A percentile compares a stretch with the other conserved stretches of the same genome.
phyloP scores from a whole-genome alignment of 2,888 invertebrate species.

The Lasioglossum morio region DNA sequence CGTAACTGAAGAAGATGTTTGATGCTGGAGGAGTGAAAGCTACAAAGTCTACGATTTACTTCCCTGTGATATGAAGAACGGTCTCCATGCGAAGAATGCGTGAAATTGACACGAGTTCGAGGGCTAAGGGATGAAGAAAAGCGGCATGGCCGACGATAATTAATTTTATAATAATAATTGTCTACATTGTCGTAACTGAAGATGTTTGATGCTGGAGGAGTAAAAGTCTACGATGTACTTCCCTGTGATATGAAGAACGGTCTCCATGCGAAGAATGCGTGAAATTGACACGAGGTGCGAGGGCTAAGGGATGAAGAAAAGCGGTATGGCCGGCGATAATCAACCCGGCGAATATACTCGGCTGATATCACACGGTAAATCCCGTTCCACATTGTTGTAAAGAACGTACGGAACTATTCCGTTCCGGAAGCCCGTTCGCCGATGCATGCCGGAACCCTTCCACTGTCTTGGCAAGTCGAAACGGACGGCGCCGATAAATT shows the following conservation, averaged over 20 bases:
- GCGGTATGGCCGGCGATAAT: neutral
- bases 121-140: neutral
- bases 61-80: neutral
- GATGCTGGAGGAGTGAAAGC: too few relatives aligned
- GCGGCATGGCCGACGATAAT: neutral
- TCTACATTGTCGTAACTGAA: too few relatives aligned
- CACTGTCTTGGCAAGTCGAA: constrained; percentile 25
- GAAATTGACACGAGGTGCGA: neutral
- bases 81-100: neutral
- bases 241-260: too few relatives aligned
- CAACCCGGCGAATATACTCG: neutral
- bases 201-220: too few relatives aligned
- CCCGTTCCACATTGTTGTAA: constrained; percentile 19
- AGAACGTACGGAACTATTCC: constrained; percentile 26
- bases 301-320: neutral
- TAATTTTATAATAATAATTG: neutral
- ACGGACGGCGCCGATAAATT: constrained; percentile 51
- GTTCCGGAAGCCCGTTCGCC: constrained; percentile 10
- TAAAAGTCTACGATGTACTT: too few relatives aligned
- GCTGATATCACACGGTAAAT: constrained; percentile 23
- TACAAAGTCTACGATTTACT: neutral
- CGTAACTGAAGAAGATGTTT: too few relatives aligned
- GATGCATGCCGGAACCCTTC: constrained; percentile 1
- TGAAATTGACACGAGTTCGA: neutral
- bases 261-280: neutral